Evolutionary conservation across 2,888 invertebrate species (phyloP).

Genomic region (Synanthedon andrenaeformis): DNA sequence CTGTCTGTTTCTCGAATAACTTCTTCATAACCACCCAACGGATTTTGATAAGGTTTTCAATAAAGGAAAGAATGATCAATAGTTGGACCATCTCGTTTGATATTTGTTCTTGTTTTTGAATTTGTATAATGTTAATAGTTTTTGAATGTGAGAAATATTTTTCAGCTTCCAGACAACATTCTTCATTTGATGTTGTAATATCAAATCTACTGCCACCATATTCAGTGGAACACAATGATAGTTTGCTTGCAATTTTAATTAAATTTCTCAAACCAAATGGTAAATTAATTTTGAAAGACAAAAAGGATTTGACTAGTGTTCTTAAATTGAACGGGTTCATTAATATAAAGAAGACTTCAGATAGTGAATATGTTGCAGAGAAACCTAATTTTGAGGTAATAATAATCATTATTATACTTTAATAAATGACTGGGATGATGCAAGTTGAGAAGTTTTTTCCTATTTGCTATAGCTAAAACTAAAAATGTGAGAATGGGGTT

Average conservation of each 20-base stretch:
- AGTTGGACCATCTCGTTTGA: no score
- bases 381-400: conserved; percentile 79
- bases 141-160: conserved; percentile 3
- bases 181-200: conserved; percentile 73
- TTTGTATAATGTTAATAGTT: no score
- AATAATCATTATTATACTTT: not conserved
- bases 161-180: conserved; percentile 68
- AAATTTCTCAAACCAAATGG: conserved; percentile 75
- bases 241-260: conserved; percentile 66
- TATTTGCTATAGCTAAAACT: no score
- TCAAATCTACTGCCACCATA: conserved; percentile 61
- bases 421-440: no score
- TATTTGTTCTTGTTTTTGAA: no score
- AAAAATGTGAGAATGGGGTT: no score
- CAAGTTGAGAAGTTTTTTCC: no score
- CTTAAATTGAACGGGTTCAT: conserved; percentile 77
- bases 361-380: conserved; percentile 52
- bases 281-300: conserved; percentile 64
- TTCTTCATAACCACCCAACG: no score
- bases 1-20: no score
- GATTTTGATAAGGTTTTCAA: no score
- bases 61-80: no score
- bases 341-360: conserved; percentile 34
- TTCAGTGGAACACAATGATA: conserved; percentile 46
- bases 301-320: conserved; percentile 47